phyloP scores from a whole-genome alignment of 2,113 vertebrate genomes.

The Picathartes gymnocephalus region DNA sequence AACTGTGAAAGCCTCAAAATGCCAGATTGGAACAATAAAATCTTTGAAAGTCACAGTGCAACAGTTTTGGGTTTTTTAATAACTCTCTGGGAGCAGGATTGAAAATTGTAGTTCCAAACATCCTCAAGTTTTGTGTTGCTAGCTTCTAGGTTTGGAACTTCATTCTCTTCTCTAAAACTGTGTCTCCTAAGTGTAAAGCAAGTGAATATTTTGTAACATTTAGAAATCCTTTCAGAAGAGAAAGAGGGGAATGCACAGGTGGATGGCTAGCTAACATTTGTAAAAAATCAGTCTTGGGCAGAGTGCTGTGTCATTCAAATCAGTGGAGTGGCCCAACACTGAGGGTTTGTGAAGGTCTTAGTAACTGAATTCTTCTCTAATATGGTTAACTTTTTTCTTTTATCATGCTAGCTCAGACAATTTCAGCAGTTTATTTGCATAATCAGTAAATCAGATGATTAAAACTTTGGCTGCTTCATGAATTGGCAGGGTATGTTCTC shows the following conservation, averaged over 20 bases:
- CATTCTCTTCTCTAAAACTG: background rate
- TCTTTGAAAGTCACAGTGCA: constrained; percentile 22
- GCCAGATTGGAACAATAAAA: background rate
- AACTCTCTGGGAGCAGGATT: background rate
- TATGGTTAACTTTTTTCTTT: background rate
- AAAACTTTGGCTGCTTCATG: background rate
- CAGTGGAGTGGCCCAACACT: background rate
- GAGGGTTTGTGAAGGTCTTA: background rate
- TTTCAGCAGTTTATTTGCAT: background rate
- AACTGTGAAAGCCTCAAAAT: background rate
- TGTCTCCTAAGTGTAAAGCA: background rate
- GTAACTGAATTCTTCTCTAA: background rate
- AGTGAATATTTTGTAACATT: background rate
- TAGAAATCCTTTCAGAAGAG: background rate
- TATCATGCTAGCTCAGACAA: background rate
- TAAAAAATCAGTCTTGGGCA: background rate
- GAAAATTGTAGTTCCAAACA: background rate
- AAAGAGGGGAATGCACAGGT: background rate
- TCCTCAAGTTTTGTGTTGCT: background rate
- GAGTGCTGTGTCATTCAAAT: background rate
- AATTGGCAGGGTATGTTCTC: background rate
- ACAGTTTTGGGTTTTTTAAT: background rate
- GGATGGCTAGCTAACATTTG: background rate
- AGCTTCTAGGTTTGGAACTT: background rate
- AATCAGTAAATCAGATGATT: background rate